These are phyloP conservation scores for Heptranchias perlo DNA, from an alignment of 2,113 vertebrate species.

Conservation along the genomic window DNA sequence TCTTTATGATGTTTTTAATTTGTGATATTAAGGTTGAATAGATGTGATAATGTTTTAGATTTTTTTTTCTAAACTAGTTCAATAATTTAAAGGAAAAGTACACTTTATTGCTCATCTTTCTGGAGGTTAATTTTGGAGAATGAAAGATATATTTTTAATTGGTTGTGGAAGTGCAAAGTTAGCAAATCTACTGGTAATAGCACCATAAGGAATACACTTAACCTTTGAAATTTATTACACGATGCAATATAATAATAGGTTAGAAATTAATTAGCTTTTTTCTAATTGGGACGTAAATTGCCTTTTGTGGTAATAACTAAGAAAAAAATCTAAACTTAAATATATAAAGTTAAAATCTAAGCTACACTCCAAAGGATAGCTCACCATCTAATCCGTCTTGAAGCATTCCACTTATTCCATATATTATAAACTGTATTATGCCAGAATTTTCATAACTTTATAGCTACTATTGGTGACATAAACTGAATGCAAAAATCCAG, in stretches of 20 bases:
- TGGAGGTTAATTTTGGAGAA: slow-evolving; percentile 14
- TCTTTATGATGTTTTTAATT: not conserved
- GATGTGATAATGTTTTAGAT: not conserved
- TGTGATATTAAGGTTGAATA: not conserved
- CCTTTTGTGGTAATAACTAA: not conserved
- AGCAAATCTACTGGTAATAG: slow-evolving; percentile 3
- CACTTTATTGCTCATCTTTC: slow-evolving; percentile 15
- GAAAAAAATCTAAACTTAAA: not conserved
- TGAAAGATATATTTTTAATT: slow-evolving; percentile 26
- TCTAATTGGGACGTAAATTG: not conserved
- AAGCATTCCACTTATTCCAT: not conserved
- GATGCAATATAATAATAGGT: not conserved
- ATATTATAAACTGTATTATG: not conserved
- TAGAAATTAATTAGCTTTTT: not conserved
- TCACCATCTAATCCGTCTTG: not conserved
- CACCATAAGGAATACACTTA: not conserved
- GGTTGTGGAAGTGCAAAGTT: slow-evolving; percentile 1
- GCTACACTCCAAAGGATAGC: not conserved
- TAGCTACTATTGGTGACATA: not conserved
- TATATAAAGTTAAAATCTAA: not conserved
- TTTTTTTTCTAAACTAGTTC: not conserved
- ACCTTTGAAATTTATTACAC: not conserved
- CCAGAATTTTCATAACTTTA: not conserved
- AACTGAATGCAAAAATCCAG: not conserved
- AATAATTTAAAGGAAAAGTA: slow-evolving; percentile 27